Evolutionary conservation across 1,140 invertebrate species (phyloP), one percentile per base, ranked within the genome.

Genomic region (Hylaeus anthracinus): DNA sequence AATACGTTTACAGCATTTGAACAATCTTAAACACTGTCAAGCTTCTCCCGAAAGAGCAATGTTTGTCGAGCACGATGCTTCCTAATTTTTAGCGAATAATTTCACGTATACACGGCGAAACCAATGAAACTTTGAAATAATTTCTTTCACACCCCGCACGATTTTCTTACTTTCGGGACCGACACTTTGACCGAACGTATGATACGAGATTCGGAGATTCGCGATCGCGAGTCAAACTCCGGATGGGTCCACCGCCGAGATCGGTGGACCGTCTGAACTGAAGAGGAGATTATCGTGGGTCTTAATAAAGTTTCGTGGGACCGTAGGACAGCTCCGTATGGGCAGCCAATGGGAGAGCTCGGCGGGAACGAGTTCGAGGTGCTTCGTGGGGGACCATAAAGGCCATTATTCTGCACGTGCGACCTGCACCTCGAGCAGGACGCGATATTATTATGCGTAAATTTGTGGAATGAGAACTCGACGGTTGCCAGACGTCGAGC

Each of bases 331-430:
- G 72, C 67, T 60, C 65, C 66, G 55, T 72, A 60, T 73, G 75
- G 74, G 8, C 82, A 81, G 76, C 89, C 89, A 89, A 89, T 90
- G 65, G 63, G 80, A n/a, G 63, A 41, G 56, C 67, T 48, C 55
- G 74, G 48, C 65, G 67, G 72, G 84, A 88, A 88, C 89, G 84
- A 83, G 89, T 85, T 88, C 83, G 72, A 75, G 79, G 69, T 63
- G 77, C 80, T 85, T 84, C 82, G 75, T 83, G 74, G 87, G 83
- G 82, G 83, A 72, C 45, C 58, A 14, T 72, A 64, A 81, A 73
- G 74, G 51, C 65, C 61, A 26, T 48, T 55, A 41, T 64, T 56
- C 51, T 8, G 58, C 60, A 43, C 53, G 26, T 72, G 60, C 55
- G 70, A 79, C 66, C 74, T 85, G 83, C 83, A 79, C 83, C 70